Conservation (phyloP, 2,797 vertebrate species). For the Coranthus polyacanthus region DNA sequence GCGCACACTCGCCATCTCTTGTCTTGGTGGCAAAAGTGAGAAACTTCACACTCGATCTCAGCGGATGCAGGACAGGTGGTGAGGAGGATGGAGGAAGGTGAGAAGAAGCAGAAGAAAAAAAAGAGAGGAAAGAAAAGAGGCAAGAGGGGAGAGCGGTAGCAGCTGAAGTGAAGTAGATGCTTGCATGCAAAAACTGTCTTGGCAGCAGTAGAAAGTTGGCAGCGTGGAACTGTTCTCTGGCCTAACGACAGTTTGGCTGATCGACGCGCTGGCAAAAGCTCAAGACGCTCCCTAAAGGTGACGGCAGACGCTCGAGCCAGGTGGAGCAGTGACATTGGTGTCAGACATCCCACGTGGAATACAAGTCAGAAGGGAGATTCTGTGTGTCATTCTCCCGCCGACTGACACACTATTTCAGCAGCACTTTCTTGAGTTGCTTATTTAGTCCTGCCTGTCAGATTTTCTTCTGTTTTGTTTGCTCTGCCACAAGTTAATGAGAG, state of each 20-base stretch:
- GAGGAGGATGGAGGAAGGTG: constrained; percentile 61
- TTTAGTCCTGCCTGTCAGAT: background rate
- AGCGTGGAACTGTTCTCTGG: constrained; percentile 48
- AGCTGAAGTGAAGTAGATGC: constrained; percentile 50
- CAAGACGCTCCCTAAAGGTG: constrained; percentile 66
- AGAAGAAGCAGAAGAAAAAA: constrained; percentile 48
- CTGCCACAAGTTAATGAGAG: background rate
- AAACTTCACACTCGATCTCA: constrained; percentile 65
- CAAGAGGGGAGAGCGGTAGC: constrained; percentile 8
- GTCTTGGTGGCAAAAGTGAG: constrained; percentile 68
- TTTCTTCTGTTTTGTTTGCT: constrained; percentile 6
- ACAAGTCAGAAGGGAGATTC: constrained; percentile 34
- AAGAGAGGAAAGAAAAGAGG: constrained; percentile 36
- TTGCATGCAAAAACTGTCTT: constrained; percentile 54
- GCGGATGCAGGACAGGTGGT: constrained; percentile 67
- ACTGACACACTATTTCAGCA: constrained; percentile 24
- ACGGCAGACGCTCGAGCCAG: constrained; percentile 67
- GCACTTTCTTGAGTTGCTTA: background rate
- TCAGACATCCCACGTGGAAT: constrained; percentile 60
- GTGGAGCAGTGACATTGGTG: constrained; percentile 67
- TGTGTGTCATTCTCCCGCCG: constrained; percentile 16
- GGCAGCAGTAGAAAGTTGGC: constrained; percentile 66
- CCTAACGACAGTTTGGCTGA: constrained; percentile 63
- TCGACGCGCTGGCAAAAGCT: constrained; percentile 50
- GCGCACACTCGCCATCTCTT: constrained; percentile 41